Evolutionary conservation across 2,113 vertebrate species (phyloP).

Genomic region (Tachycineta bicolor): DNA sequence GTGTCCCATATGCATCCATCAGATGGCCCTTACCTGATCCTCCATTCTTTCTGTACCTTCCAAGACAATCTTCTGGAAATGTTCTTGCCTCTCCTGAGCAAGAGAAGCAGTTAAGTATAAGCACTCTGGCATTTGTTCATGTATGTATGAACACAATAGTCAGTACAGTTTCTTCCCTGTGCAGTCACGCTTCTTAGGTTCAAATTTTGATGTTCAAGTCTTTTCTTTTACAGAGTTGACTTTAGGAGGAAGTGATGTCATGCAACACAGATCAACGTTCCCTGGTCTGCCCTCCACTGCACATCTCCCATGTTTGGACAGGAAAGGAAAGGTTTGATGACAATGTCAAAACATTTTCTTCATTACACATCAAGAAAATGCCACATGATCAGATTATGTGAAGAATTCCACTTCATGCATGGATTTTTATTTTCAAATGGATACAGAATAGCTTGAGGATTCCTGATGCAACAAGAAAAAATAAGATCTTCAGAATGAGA

Average conservation of each 20-base stretch:
- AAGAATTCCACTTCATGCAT: neutral
- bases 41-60: constrained; percentile 81
- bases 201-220: neutral
- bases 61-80: constrained; percentile 79
- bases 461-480: neutral
- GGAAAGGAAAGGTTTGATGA: neutral
- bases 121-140: neutral
- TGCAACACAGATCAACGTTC: neutral
- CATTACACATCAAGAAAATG: neutral
- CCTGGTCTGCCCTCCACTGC: neutral
- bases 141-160: neutral
- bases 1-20: neutral
- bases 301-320: neutral
- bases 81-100: constrained; percentile 80
- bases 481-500: neutral
- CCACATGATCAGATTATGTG: neutral
- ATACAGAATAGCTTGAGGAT: neutral
- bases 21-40: constrained; percentile 72
- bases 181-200: neutral
- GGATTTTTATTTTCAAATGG: neutral
- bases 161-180: neutral
- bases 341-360: constrained; percentile 10
- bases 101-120: constrained; percentile 60
- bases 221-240: neutral
- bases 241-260: neutral